Evolutionary conservation across 2,888 invertebrate genomes (phyloP).

Genomic region (Diogma glabrata): DNA sequence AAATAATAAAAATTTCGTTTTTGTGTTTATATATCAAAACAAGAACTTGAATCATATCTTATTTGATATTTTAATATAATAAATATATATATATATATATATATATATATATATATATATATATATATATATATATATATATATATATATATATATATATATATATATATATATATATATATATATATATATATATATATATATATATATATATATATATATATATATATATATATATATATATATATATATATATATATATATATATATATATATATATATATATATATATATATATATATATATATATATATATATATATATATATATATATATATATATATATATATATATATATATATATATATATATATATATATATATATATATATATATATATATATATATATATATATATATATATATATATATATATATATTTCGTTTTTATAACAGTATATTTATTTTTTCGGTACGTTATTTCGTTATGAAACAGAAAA

Average conservation of each 20-base stretch:
- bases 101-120: neutral
- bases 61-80: too few relatives aligned
- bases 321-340: neutral
- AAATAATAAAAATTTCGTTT: too few relatives aligned
- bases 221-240: constrained; percentile 3
- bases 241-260: constrained; percentile 3
- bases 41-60: too few relatives aligned
- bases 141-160: constrained; percentile 3
- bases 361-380: too few relatives aligned
- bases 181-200: constrained; percentile 3
- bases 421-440: too few relatives aligned
- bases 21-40: too few relatives aligned
- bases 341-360: too few relatives aligned
- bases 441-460: too few relatives aligned
- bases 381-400: too few relatives aligned
- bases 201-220: constrained; percentile 2
- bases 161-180: constrained; percentile 3
- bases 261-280: constrained; percentile 1
- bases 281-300: neutral
- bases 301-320: constrained; percentile 1
- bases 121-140: constrained; percentile 3
- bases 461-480: too few relatives aligned
- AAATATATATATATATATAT: neutral
- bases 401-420: too few relatives aligned
- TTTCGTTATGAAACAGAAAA: too few relatives aligned